A percentile compares a stretch with the other conserved stretches of the same genome.
phyloP scores from a whole-genome alignment of 2,797 vertebrate species.

The Micromesistius poutassou region DNA sequence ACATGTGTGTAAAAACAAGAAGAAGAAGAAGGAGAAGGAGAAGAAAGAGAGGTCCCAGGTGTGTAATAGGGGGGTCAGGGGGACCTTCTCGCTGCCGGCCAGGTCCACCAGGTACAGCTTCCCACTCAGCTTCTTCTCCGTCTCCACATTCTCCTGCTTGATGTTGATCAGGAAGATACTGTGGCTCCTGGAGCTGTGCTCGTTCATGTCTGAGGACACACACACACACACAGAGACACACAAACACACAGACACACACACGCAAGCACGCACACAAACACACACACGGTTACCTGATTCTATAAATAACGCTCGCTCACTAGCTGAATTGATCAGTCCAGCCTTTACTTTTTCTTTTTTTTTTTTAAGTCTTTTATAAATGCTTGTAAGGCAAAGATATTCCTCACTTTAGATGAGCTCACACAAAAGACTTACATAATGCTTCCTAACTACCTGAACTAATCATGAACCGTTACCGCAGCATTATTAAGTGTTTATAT shows the following conservation, averaged over 20 bases:
- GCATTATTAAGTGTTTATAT: too few relatives aligned
- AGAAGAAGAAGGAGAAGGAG: background rate
- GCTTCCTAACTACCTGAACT: too few relatives aligned
- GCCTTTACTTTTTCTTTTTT: too few relatives aligned
- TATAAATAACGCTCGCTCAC: background rate
- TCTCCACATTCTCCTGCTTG: constrained; percentile 92
- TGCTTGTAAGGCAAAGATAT: too few relatives aligned
- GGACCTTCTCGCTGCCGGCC: constrained; percentile 92
- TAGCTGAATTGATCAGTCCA: too few relatives aligned
- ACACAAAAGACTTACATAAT: too few relatives aligned
- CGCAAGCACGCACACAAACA: too few relatives aligned
- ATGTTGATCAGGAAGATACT: constrained; percentile 95
- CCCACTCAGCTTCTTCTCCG: constrained; percentile 89
- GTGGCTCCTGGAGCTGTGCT: constrained; percentile 95
- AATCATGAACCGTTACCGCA: too few relatives aligned
- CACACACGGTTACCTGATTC: background rate
- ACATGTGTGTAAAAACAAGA: background rate
- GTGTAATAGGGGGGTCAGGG: background rate
- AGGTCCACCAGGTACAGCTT: constrained; percentile 93
- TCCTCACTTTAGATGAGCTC: too few relatives aligned
- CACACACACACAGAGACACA: background rate
- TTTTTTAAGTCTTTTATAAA: too few relatives aligned
- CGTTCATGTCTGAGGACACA: constrained; percentile 84
- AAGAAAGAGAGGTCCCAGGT: background rate
- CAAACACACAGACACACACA: too few relatives aligned